phyloP scores from a whole-genome alignment of 2,113 vertebrate species.

The Cottus gobio region DNA sequence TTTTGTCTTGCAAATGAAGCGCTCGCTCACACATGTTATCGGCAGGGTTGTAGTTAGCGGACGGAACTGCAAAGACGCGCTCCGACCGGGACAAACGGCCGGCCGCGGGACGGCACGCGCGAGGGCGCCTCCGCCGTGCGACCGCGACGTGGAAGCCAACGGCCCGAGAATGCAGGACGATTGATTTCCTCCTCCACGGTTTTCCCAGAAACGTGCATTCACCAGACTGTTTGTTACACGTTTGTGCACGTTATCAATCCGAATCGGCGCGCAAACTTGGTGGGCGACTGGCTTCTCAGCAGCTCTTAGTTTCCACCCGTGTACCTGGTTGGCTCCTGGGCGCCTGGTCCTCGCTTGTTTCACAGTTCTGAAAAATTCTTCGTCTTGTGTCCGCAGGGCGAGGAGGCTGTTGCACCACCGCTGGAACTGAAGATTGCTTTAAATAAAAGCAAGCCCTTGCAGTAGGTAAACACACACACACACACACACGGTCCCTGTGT shows the following conservation, averaged over 20 bases:
- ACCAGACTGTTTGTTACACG: constrained; percentile 13
- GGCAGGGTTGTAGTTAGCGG: constrained; percentile 54
- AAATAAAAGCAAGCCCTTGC: constrained; percentile 86
- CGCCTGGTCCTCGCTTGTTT: constrained; percentile 70
- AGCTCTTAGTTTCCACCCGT: constrained; percentile 18
- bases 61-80: constrained; percentile 45
- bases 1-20: constrained; percentile 78
- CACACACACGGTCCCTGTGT: constrained; percentile 19
- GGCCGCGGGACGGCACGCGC: constrained; percentile 12
- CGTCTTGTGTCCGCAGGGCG: constrained; percentile 88
- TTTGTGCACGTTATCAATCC: constrained; percentile 15
- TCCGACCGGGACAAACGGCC: constrained; percentile 17
- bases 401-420: constrained; percentile 89
- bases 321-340: constrained; percentile 20
- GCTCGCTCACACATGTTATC: constrained; percentile 52
- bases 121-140: constrained; percentile 8
- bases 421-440: constrained; percentile 92
- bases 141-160: constrained; percentile 28
- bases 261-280: constrained; percentile 27
- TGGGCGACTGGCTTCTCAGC: constrained; percentile 16
- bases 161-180: constrained; percentile 37
- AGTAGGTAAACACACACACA: constrained; percentile 90
- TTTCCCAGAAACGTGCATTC: constrained; percentile 22
- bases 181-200: constrained; percentile 29
- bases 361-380: constrained; percentile 80